These are phyloP conservation scores for Peromyscus maniculatus DNA, from an alignment of 2,113 vertebrate genomes.

Conservation along the genomic window DNA sequence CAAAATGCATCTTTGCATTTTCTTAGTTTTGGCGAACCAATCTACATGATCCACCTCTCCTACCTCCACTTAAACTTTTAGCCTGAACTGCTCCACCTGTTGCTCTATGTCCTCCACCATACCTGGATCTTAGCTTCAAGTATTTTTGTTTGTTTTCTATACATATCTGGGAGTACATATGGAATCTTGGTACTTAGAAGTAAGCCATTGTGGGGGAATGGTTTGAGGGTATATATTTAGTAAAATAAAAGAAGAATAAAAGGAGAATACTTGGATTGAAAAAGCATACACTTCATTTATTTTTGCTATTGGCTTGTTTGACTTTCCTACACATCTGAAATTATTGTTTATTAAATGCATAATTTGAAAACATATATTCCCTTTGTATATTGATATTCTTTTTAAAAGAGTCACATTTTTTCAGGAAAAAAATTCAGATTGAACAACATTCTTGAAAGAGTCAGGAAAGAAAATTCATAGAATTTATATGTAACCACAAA, in stretches of 20 bases:
- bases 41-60: too few relatives aligned
- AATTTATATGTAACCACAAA: neutral
- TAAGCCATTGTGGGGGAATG: neutral
- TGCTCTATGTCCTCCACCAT: too few relatives aligned
- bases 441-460: neutral
- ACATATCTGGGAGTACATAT: too few relatives aligned
- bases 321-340: neutral
- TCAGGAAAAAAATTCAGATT: neutral
- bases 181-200: neutral
- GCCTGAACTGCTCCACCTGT: too few relatives aligned
- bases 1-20: too few relatives aligned
- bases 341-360: neutral
- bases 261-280: neutral
- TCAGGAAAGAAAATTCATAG: neutral
- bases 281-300: neutral
- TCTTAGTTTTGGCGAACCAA: too few relatives aligned
- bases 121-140: too few relatives aligned
- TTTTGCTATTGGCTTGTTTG: neutral
- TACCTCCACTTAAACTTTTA: too few relatives aligned
- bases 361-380: neutral
- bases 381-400: too few relatives aligned
- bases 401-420: neutral
- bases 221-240: neutral
- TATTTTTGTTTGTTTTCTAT: too few relatives aligned
- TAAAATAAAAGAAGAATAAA: neutral